These are phyloP conservation scores for Myotis myotis DNA, from an alignment of 2,797 vertebrate genomes.

Conservation along the genomic window DNA sequence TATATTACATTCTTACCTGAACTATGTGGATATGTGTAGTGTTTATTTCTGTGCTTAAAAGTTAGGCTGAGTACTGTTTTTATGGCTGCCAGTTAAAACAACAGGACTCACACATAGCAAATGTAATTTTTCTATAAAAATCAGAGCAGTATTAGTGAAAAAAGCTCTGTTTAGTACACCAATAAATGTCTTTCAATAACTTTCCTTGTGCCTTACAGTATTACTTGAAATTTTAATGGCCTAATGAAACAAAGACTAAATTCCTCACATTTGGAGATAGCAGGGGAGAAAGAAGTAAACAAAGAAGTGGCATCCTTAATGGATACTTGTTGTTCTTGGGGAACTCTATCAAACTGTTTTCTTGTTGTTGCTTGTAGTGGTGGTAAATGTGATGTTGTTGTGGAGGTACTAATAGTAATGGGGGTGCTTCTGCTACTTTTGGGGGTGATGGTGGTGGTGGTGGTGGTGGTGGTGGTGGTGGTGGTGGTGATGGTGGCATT, in stretches of 20 bases:
- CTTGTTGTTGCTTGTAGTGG: background rate
- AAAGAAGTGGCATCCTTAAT: background rate
- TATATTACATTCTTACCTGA: background rate
- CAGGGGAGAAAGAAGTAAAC: background rate
- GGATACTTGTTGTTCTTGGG: background rate
- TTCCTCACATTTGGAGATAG: background rate
- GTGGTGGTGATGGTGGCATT: background rate
- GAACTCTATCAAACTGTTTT: background rate
- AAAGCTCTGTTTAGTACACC: background rate
- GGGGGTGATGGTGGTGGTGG: no score
- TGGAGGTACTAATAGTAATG: background rate
- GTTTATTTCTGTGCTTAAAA: slow-evolving; percentile 29
- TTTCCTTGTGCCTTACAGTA: background rate
- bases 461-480: no score
- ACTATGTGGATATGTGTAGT: background rate
- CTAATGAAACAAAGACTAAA: background rate
- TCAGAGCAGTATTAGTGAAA: background rate
- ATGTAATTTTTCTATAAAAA: slow-evolving; percentile 29
- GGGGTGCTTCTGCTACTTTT: background rate
- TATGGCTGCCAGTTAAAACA: background rate
- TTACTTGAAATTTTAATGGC: background rate
- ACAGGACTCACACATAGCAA: background rate
- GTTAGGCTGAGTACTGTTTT: background rate
- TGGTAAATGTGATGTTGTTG: background rate
- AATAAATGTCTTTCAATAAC: background rate